Conservation (phyloP, 2,888 invertebrate genomes). For the Mesochorus sp. region DNA sequence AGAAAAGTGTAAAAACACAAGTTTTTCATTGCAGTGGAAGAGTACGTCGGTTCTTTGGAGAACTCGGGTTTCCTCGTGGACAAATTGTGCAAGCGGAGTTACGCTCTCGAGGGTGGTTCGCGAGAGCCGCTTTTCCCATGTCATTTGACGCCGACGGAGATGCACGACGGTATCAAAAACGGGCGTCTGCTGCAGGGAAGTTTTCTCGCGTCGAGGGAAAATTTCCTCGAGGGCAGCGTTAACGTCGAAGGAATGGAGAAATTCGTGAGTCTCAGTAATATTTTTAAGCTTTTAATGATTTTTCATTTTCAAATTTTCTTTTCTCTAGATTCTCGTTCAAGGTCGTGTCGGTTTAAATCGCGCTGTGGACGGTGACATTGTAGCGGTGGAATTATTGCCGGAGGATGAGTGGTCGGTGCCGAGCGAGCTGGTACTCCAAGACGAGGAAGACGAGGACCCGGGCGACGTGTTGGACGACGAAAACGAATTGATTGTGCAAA, state of each 20-base stretch:
- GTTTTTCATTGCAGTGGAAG: constrained; percentile 83
- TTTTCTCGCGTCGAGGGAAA: constrained; percentile 94
- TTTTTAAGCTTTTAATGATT: constrained; percentile 1
- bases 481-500: constrained; percentile 75
- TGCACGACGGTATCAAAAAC: constrained; percentile 91
- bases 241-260: constrained; percentile 91
- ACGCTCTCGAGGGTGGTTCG: constrained; percentile 84
- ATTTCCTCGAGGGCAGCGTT: constrained; percentile 95
- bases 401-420: constrained; percentile 95
- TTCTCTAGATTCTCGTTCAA: constrained; percentile 89
- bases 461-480: constrained; percentile 88
- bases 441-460: constrained; percentile 87
- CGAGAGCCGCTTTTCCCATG: constrained; percentile 91
- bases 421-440: constrained; percentile 91
- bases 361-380: constrained; percentile 96
- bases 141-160: constrained; percentile 90
- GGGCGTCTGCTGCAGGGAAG: constrained; percentile 91
- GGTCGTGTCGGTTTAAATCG: constrained; percentile 94
- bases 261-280: constrained; percentile 84
- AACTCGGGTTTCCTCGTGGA: constrained; percentile 89
- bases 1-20: constrained; percentile 4
- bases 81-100: constrained; percentile 89
- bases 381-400: constrained; percentile 94
- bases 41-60: constrained; percentile 90
- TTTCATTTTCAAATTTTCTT: background rate